Base-by-base conservation (phyloP, 2,797 vertebrate species). In the Coregonus sp. region DNA sequence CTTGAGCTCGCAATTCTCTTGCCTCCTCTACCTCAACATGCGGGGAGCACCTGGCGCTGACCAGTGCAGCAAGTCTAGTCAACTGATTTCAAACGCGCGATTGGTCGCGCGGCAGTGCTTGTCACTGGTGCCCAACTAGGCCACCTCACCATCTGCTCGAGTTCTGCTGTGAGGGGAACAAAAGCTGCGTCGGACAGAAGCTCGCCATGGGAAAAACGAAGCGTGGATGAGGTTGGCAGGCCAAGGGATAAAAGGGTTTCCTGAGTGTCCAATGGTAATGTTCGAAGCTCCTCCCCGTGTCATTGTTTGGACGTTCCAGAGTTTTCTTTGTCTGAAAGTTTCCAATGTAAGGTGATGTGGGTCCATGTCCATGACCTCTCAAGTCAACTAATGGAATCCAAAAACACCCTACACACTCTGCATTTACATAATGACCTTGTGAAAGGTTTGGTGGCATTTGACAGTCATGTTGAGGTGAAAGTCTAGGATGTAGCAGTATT, bases 141-240 rank as follows among this genome's bases (percentile, higher is more conserved):
- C 81, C 81, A 79, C 88, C 84, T 83, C 85, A 75, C 91, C 92
- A 93, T 92, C 92, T 92, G 90, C 81, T 47, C 91, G 66, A 75
- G 85, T 81, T 85, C 75, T 84, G 83, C 73, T 82, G 80, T 80
- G 85, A 82, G 75, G 85, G 82, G 84, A 88, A 82, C 85, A 31
- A 73, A 87, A 83, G 89, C 40, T 9, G 40, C 40, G 40, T 12
- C 40, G 2, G 9, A 2, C 40, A 47, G 9, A 51, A 78, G 37
- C 5, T 68, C 33, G 29, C 31, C 1, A 33, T 37, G 66, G 66
- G 66, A 68, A 68, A 68, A 47, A 11, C 69, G 51, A 37, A 78
- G 56, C 29, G 14, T 69, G 67, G 66, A 14, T 7, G 67, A 40
- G 31, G 25, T 66, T 33, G 65, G 65, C 65, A 31, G 31, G 14